Base-by-base conservation (phyloP, 2,113 vertebrate genomes). In the Upupa epops region DNA sequence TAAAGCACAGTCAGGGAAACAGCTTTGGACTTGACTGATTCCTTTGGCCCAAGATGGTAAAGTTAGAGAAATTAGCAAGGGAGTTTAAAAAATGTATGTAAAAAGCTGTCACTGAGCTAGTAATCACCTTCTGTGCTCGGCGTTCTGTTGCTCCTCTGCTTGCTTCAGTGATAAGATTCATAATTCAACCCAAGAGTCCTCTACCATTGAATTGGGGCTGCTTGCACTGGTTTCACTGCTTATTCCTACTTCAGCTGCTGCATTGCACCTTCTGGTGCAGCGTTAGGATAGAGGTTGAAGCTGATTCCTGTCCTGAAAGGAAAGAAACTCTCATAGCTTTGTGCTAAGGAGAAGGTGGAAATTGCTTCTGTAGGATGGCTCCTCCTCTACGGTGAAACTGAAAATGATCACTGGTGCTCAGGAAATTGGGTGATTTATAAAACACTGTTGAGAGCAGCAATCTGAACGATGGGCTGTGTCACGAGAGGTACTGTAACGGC, bases 361-460 rank as follows among this genome's bases (percentile, higher is more conserved):
- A 78, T 64, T 71, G 4, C 24, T 60, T 77, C n/a, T 59, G 5
- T n/a, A 22, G n/a, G 22, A 26, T 31, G 20, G 28, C 17, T 75
- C 45, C 31, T 86, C 49, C 55, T 83, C 21, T 68, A 69, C 91
- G 49, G 54, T 75, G 36, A 54, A 90, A 71, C 31, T 42, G 32
- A 89, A 91, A 83, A 75, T 26, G 0, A 52, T 56, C 0, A 0
- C 65, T 83, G 16, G 76, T 94, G 65, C 69, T 83, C 75, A 73
- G 86, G 66, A 59, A 92, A 84, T 54, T 48, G 40, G 51, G n/a
- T 24, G 78, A 86, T 80, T 91, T 84, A 82, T 65, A 83, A 79
- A 93, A 69, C 26, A 20, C 81, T 28, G 40, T 64, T 92, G 46
- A 88, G 48, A 92, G 78, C 3, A 19, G 56, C 48, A 76, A 77